Evolutionary conservation across 1,140 invertebrate species (phyloP).

Genomic region (Ericerus pela): DNA sequence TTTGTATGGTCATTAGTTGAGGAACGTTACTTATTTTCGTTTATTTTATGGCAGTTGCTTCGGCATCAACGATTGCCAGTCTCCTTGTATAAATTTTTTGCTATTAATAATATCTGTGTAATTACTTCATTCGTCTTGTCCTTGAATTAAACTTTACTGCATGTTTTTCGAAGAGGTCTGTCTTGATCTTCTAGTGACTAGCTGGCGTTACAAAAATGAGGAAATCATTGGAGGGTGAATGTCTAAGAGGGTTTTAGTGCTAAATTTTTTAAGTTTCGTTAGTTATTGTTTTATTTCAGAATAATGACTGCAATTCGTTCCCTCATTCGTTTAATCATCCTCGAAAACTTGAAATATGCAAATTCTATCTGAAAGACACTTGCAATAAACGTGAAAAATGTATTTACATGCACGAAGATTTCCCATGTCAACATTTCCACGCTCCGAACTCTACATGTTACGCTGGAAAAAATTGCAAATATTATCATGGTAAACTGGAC

Average conservation of each 20-base stretch:
- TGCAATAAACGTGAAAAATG: constrained; percentile 92
- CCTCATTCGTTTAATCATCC: constrained; percentile 70
- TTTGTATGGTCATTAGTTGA: too few relatives aligned
- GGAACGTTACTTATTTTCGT: too few relatives aligned
- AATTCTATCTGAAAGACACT: constrained; percentile 90
- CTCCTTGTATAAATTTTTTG: too few relatives aligned
- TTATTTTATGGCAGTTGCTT: too few relatives aligned
- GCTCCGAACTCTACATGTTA: constrained; percentile 67
- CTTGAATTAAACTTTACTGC: too few relatives aligned
- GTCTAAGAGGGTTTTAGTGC: not conserved
- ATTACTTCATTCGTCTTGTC: too few relatives aligned
- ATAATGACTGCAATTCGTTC: constrained; percentile 64
- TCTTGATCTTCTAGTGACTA: constrained; percentile 16
- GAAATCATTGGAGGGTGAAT: not conserved
- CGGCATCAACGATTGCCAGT: too few relatives aligned
- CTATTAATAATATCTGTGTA: too few relatives aligned
- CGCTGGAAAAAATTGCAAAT: constrained; percentile 72
- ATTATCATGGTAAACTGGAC: constrained; percentile 71
- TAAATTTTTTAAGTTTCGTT: constrained; percentile 2
- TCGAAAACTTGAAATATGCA: constrained; percentile 86
- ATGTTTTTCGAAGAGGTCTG: constrained; percentile 17
- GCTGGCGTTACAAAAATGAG: constrained; percentile 11
- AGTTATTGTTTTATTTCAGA: constrained; percentile 33
- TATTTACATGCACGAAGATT: constrained; percentile 91
- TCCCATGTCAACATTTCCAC: constrained; percentile 94